Percentiles rank a stretch among this genome's conserved stretches.
Conservation (phyloP, 2,113 vertebrate species). For the Paramormyrops kingsleyae region DNA sequence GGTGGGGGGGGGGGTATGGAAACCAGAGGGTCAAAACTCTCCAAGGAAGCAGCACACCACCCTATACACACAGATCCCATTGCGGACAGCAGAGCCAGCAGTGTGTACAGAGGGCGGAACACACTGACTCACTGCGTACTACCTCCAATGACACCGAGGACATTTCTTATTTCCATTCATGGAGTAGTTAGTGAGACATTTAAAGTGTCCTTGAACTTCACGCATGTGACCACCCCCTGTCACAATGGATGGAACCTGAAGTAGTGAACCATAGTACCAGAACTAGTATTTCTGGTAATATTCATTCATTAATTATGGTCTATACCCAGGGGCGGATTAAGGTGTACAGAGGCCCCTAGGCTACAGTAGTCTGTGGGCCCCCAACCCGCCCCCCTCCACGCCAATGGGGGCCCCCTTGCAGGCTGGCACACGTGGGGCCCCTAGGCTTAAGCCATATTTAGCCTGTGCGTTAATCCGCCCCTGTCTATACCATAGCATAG, state of each 20-base stretch:
- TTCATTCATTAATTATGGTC: not conserved
- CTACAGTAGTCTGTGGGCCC: no score
- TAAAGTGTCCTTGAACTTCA: not conserved
- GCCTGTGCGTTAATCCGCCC: no score
- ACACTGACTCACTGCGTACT: not conserved
- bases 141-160: not conserved
- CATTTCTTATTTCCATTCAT: not conserved
- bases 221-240: not conserved
- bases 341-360: no score
- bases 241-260: not conserved
- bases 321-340: no score
- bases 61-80: not conserved
- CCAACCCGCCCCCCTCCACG: no score
- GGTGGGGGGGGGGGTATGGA: not conserved
- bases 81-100: not conserved
- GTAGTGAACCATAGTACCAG: not conserved
- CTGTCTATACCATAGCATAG: not conserved
- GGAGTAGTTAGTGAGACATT: not conserved
- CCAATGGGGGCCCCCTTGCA: no score
- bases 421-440: no score
- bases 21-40: not conserved
- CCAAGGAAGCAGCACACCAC: not conserved
- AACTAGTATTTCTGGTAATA: not conserved
- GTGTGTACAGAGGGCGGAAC: not conserved
- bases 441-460: no score